Evolutionary conservation across 2,888 invertebrate species (phyloP), one percentile per base, ranked within the genome.

Genomic region (Formica aserva): DNA sequence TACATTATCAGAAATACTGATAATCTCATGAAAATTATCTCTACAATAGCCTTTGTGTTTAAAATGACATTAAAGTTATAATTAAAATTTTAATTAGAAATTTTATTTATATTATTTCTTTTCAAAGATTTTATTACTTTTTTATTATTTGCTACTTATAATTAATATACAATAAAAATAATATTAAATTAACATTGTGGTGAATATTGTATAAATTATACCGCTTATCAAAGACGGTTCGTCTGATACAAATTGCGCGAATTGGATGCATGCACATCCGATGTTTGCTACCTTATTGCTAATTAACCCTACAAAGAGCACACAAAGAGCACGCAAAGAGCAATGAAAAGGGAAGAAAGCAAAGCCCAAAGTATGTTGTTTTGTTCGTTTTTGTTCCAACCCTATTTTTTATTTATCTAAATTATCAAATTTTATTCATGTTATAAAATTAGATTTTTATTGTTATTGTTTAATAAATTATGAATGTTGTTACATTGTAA

Each of bases 201-300:
- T 18, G 18, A 26, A 32, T 60, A 41, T n/a, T 13, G 29, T 5
- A 29, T 1, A 57, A 11, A n/a, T 22, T 26, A n/a, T 65, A 38
- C 9, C 35, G 15, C 3, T 26, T 67, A 55, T n/a, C 52, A 26
- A 52, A 67, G 52, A 66, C 48, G 52, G n/a, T 75, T 75, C 13
- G 41, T 45, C 35, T 1, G 22, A 63, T 32, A 8, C 15, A 32
- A 9, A 60, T 11, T n/a, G 18, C 8, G 29, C 6, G 52, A 75
- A 52, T n/a, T 52, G n/a, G 52, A 11, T 18, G 45, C 41, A 26
- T 57, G 41, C 32, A 35, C 26, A 72, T 75, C 26, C 66, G 41
- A 22, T 22, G 26, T 45, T 22, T 22, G 32, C 35, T 38, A 38
- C 38, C 18, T 48, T 77, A 26, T 77, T 22, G 18, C n/a, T 15